Base-by-base conservation (phyloP, 1,140 invertebrate genomes). In the Drosophila virilis region DNA sequence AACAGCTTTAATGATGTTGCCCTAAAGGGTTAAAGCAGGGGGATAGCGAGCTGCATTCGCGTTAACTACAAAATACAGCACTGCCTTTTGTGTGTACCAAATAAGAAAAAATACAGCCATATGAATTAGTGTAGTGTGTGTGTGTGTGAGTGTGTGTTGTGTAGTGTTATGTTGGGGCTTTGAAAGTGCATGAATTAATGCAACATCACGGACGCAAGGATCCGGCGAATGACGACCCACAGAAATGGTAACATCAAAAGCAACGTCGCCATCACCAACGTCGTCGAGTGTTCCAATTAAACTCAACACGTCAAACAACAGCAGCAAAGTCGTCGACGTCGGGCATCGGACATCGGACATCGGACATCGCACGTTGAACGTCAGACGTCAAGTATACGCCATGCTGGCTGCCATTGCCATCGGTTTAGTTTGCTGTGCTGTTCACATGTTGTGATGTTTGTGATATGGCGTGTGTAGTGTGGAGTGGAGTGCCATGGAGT, bases 261-360 rank as follows among this genome's bases (percentile, higher is more conserved):
- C 75, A 55, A 52, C 72, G 58, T 64, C 43, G 54, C 48, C 58
- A 40, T 78, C 54, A 46, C 40, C 62, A 57, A 43, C 71, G 59
- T 71, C 80, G 82, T 69, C 61, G 82, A 86, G 83, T 86, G 83
- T 78, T 88, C 82, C 83, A 86, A 86, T 86, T 86, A 86, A 86
- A 86, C 82, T 86, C 82, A 79, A 86, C 82, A 82, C 82, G 82
- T 88, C 82, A 86, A 88, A 82, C 83, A 86, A 88, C 82, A 86
- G 67, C 75, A 61, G 37, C 48, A 48, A 22, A 46, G 54, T 40
- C 50, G 42, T 43, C 32, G 33, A 38, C 55, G 74, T 61, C 78
- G 51, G 60, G 55, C 60, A 54, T 1, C 35, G 60, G 35, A 62
- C 46, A 13, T 1, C 35, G 60, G 35, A 62, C 46, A 13, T 0